A percentile compares a stretch with the other conserved stretches of the same genome.
Evolutionary conservation across 1,140 invertebrate genomes (phyloP).

Genomic region (Neodiprion lecontei): DNA sequence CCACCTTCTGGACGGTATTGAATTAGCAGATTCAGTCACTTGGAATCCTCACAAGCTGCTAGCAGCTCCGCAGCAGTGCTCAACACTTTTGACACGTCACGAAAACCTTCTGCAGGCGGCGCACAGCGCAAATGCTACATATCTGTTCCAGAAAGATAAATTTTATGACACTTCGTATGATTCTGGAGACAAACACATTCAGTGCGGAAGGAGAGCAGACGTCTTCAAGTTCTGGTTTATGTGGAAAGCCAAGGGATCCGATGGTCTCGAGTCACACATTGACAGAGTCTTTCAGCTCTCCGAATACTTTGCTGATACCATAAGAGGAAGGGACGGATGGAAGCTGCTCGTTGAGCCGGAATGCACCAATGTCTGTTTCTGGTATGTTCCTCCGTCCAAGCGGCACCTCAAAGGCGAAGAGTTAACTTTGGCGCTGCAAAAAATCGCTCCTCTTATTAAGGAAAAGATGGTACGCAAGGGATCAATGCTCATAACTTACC

Average conservation of each 20-base stretch:
- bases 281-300: constrained; percentile 80
- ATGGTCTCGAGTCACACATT: constrained; percentile 81
- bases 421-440: constrained; percentile 74
- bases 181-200: constrained; percentile 93
- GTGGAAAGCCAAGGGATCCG: constrained; percentile 95
- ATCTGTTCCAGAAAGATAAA: constrained; percentile 96
- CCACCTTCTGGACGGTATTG: constrained; percentile 78
- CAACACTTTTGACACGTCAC: constrained; percentile 80
- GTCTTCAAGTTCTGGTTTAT: constrained; percentile 97
- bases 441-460: constrained; percentile 91
- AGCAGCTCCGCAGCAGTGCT: constrained; percentile 89
- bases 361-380: constrained; percentile 95
- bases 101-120: constrained; percentile 59
- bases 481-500: constrained; percentile 95
- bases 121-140: constrained; percentile 79
- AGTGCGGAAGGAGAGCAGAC: constrained; percentile 92
- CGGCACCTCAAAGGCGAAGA: constrained; percentile 68
- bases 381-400: constrained; percentile 85
- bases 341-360: constrained; percentile 81
- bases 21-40: constrained; percentile 87
- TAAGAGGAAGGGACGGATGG: constrained; percentile 76
- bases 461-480: constrained; percentile 94
- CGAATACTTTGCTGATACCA: constrained; percentile 72
- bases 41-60: constrained; percentile 95
- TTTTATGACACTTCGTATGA: constrained; percentile 93